Conservation (phyloP, 2,888 invertebrate genomes). For the Pomacea canaliculata region DNA sequence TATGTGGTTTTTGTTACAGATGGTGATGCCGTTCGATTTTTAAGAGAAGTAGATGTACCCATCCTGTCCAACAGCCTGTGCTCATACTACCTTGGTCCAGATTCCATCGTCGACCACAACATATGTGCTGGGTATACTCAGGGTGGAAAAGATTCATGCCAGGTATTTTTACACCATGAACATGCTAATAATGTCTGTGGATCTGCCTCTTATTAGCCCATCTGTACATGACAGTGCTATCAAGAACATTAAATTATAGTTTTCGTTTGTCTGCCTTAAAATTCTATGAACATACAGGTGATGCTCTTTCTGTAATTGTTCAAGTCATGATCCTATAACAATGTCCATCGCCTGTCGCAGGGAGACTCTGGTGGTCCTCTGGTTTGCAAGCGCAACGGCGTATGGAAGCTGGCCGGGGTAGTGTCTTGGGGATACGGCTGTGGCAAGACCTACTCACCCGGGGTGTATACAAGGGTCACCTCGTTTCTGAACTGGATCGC, state of each 20-base stretch:
- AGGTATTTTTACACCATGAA: slow-evolving; percentile 22
- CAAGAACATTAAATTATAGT: too few relatives aligned
- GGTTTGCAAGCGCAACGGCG: slow-evolving; percentile 44
- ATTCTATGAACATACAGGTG: too few relatives aligned
- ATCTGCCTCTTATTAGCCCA: too few relatives aligned
- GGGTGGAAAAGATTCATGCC: slow-evolving; percentile 46
- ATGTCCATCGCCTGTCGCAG: slow-evolving; percentile 25
- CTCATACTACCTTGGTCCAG: slow-evolving; percentile 34
- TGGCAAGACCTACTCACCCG: slow-evolving; percentile 46
- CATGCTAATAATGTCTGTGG: too few relatives aligned
- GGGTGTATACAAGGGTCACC: slow-evolving; percentile 55
- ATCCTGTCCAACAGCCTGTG: slow-evolving; percentile 38
- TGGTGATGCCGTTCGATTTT: slow-evolving; percentile 24
- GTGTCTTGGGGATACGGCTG: slow-evolving; percentile 57
- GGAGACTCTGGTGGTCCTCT: slow-evolving; percentile 58
- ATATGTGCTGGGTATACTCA: slow-evolving; percentile 43
- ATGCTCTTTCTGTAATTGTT: too few relatives aligned
- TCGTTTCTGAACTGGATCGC: slow-evolving; percentile 48
- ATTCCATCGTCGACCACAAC: slow-evolving; percentile 23
- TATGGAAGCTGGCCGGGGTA: slow-evolving; percentile 50
- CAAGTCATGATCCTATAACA: too few relatives aligned
- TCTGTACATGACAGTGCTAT: too few relatives aligned
- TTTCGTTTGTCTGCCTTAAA: too few relatives aligned
- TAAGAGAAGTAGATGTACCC: slow-evolving; percentile 40
- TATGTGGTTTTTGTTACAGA: slow-evolving; percentile 11